These are phyloP conservation scores for Spinibarbus caldwelli DNA, from an alignment of 2,797 vertebrate genomes.

Conservation along the genomic window DNA sequence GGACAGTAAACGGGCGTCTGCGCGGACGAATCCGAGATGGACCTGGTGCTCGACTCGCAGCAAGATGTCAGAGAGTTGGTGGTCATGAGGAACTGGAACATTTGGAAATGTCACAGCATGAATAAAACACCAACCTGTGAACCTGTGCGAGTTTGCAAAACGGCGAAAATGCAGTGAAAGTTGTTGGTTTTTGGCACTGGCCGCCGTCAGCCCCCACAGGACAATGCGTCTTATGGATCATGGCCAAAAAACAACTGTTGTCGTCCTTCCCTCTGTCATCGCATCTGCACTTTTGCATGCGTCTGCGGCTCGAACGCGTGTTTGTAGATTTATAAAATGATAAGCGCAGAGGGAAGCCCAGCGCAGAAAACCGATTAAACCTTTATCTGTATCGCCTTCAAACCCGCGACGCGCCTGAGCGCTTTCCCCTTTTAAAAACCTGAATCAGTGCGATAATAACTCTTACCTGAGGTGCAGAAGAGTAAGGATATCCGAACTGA, in stretches of 20 bases:
- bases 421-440: not conserved
- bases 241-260: slow-evolving; percentile 76
- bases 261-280: slow-evolving; percentile 52
- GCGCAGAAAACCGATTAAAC: slow-evolving; percentile 31
- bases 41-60: slow-evolving; percentile 92
- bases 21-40: slow-evolving; percentile 87
- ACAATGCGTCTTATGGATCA: slow-evolving; percentile 69
- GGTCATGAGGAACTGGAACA: slow-evolving; percentile 93
- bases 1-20: slow-evolving; percentile 97
- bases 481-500: slow-evolving; percentile 99
- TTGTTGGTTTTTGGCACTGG: slow-evolving; percentile 10
- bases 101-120: slow-evolving; percentile 24
- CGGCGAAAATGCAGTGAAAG: not conserved
- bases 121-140: not conserved
- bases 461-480: slow-evolving; percentile 98
- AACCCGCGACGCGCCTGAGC: not conserved
- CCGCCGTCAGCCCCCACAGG: slow-evolving; percentile 57
- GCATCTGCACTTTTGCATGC: slow-evolving; percentile 58
- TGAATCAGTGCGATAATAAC: slow-evolving; percentile 32
- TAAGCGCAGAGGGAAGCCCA: slow-evolving; percentile 75
- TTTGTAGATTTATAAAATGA: slow-evolving; percentile 68
- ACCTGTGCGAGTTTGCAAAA: slow-evolving; percentile 2
- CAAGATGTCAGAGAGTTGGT: slow-evolving; percentile 96
- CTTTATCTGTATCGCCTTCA: not conserved
- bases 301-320: slow-evolving; percentile 71